Percentiles rank a stretch among this genome's conserved stretches.
These are phyloP conservation scores for Sylvia atricapilla DNA, from an alignment of 2,113 vertebrate species.

Conservation along the genomic window DNA sequence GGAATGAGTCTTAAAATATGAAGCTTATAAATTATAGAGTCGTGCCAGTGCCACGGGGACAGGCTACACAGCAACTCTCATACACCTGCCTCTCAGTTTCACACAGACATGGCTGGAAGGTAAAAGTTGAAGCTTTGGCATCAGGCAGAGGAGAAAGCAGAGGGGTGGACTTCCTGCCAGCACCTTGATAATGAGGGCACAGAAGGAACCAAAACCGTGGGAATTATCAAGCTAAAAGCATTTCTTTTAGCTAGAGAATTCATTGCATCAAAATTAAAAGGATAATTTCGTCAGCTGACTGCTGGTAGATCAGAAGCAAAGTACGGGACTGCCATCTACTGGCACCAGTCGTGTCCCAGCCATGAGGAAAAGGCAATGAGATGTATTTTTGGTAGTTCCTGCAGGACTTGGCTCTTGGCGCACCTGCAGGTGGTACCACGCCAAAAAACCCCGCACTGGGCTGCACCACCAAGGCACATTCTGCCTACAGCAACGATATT, in stretches of 20 bases:
- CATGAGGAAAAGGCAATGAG: background rate
- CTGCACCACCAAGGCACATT: background rate
- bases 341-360: background rate
- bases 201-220: background rate
- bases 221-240: slow-evolving; percentile 4
- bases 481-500: background rate
- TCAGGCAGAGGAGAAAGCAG: background rate
- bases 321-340: slow-evolving; percentile 74
- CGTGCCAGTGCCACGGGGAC: background rate
- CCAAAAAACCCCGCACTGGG: background rate
- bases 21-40: slow-evolving; percentile 42
- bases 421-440: background rate
- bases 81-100: background rate
- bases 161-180: background rate
- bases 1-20: slow-evolving; percentile 13
- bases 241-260: background rate
- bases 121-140: background rate
- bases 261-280: background rate
- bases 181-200: background rate
- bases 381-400: background rate
- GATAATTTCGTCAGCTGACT: background rate
- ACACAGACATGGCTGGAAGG: background rate
- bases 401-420: background rate
- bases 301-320: background rate
- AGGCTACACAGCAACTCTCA: background rate